Percentiles rank a stretch among this genome's conserved stretches.
Evolutionary conservation across 2,888 invertebrate genomes (phyloP).

Genomic region (Pelosia muscerda): DNA sequence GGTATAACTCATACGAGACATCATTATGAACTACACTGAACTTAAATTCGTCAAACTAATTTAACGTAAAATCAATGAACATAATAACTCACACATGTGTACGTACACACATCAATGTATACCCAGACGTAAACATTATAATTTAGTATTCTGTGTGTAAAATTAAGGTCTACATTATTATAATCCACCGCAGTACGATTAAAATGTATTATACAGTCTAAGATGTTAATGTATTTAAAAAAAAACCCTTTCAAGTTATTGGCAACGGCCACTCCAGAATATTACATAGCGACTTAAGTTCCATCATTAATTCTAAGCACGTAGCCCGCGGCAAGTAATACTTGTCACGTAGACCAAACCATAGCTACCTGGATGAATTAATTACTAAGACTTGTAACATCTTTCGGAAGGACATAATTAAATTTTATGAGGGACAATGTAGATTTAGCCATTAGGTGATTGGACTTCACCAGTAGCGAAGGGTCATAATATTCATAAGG

Average conservation of each 20-base stretch:
- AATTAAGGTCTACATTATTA: background rate
- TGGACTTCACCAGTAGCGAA: no score
- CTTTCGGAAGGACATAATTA: background rate
- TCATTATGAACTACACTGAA: background rate
- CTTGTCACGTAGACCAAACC: slow-evolving; percentile 30
- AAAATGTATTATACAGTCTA: background rate
- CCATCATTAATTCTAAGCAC: slow-evolving; percentile 45
- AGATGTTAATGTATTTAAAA: background rate
- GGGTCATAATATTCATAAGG: no score
- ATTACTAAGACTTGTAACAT: slow-evolving; percentile 18
- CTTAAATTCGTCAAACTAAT: background rate
- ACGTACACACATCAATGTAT: no score
- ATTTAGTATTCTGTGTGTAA: background rate
- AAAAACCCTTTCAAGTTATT: slow-evolving; percentile 9
- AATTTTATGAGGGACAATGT: background rate
- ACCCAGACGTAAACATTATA: background rate
- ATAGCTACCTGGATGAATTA: slow-evolving; percentile 18
- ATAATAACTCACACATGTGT: background rate
- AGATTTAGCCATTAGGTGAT: no score
- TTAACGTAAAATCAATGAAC: background rate
- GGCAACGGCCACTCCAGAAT: slow-evolving; percentile 3
- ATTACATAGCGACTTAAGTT: slow-evolving; percentile 26
- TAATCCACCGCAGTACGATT: background rate
- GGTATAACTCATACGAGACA: no score
- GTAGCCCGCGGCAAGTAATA: slow-evolving; percentile 25